Evolutionary conservation across 2,797 vertebrate genomes (phyloP), one percentile per base, ranked within the genome.

Genomic region (Nannoperca australis): DNA sequence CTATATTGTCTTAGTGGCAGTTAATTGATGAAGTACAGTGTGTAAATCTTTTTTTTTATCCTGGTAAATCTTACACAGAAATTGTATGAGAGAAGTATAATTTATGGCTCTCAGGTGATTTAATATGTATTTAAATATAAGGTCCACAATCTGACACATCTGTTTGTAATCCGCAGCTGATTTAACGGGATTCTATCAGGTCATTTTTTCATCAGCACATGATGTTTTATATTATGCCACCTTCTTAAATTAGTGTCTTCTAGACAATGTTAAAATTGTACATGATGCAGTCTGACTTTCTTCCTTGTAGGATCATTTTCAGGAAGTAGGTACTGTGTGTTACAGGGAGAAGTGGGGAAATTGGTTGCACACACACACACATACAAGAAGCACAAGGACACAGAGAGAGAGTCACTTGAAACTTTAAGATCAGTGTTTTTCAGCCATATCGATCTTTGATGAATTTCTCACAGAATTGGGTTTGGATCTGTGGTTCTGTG

Each of bases 361-460:
- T 32, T 3, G 17, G 30, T 27, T 36, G 24, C 30, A 49, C 11
- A 44, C 10, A 32, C 53, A 62, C 9, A 47, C 30, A 69, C n/a
- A 45, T 7, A 34, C 10, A 17, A 40, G 10, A 32, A 2, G 22
- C 38, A 76, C 32, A 70, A 73, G 47, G 53, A 13, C 58, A 60
- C 56, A 50, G 9, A 76, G 53, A 17, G 63, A 42, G 60, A 54
- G 55, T 73, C 73, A 45, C 38, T 38, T 54, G 22, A 65, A 61
- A 42, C 61, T 44, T 60, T 65, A 63, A 81, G 45, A 81, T 63
- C 36, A 24, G 18, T 61, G 55, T 66, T 79, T 68, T 67, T 67
- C 78, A 76, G 81, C 38, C 47, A 1, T 73, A 85, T 90, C 18
- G 68, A 88, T 85, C 72, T 74, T 64, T 78, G 73, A 82, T 78